These are phyloP conservation scores for Tenthredo distinguenda DNA, from an alignment of 2,888 invertebrate species.

Conservation along the genomic window DNA sequence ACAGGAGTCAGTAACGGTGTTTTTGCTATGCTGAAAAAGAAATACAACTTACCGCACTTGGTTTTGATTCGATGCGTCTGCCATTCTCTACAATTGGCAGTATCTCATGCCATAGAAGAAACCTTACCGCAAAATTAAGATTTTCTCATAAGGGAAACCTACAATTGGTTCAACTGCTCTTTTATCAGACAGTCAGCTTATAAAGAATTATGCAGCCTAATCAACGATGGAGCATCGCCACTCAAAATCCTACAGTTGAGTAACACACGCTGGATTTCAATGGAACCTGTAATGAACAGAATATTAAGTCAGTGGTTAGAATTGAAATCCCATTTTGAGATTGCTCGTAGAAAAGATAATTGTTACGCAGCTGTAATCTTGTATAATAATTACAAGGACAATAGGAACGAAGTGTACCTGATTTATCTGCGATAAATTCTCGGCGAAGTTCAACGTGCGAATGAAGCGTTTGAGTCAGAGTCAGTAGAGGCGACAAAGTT, in stretches of 20 bases:
- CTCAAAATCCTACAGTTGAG: constrained; percentile 66
- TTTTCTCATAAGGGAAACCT: constrained; percentile 66
- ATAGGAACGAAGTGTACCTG: constrained; percentile 47
- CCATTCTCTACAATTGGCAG: constrained; percentile 66
- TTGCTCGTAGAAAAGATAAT: constrained; percentile 55
- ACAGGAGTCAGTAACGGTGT: constrained; percentile 66
- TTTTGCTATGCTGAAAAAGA: constrained; percentile 61
- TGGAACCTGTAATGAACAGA: constrained; percentile 64
- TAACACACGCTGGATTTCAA: constrained; percentile 66
- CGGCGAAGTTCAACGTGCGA: constrained; percentile 21
- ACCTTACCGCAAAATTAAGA: constrained; percentile 67
- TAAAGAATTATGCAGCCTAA: constrained; percentile 62
- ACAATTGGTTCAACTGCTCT: constrained; percentile 67
- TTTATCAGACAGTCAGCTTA: constrained; percentile 62
- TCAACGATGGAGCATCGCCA: constrained; percentile 66
- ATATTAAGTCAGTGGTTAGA: constrained; percentile 67
- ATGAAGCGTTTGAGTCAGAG: constrained; percentile 51
- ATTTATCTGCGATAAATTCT: constrained; percentile 38
- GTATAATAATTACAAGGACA: constrained; percentile 53
- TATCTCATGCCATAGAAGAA: constrained; percentile 65
- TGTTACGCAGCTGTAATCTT: constrained; percentile 64
- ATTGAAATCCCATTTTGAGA: constrained; percentile 62
- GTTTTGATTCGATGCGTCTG: constrained; percentile 59
- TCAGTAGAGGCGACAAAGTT: constrained; percentile 45
- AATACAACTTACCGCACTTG: constrained; percentile 61